Evolutionary conservation across 53 echinoderm and acorn worm species (phyloP), one percentile per base, ranked within the genome.

Genomic region (Antedon mediterranea): DNA sequence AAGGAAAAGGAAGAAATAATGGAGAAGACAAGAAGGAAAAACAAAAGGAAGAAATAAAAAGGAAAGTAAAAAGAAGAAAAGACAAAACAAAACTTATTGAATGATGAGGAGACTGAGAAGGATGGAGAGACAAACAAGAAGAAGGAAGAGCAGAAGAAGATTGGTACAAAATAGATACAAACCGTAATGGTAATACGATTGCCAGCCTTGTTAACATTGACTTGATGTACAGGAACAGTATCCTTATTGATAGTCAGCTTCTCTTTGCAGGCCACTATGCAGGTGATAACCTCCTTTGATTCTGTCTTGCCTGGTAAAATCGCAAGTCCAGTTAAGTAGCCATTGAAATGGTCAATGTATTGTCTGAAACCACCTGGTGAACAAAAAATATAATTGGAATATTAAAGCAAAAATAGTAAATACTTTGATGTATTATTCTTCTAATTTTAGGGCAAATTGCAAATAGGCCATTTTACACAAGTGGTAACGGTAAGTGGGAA

Each of bases 281-380:
- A 97, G 43, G 82, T 30, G 79, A 97, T 90, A 37, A 90, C 92
- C n/a, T 85, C 77, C 26, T 90, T 79, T n/a, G 73, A 78, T 72
- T 97, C 98, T 26, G 83, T 84, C 28, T 86, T 84, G 30, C 98
- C 92, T 2, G 92, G 92, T 3, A 92, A 83, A 78, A 97, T 81
- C 79, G 92, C 92, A 71, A 97, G 88, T 0, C 98, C 92, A 14
- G 98, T 92, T 73, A 95, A 81, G 84, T 97, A 97, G 8, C 97
- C 98, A 75, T 88, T 83, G 86, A 97, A 92, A 74, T 80, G 87
- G 20, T 86, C 87, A 31, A 84, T 87, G 81, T 85, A 97, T 20
- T 84, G 79, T 26, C 81, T 82, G 27, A 90, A 84, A 31, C 82
- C 92, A 76, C 98, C 92, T 97, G 90, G 15, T 34, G 41, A 72